Percentiles rank a stretch among this genome's conserved stretches.
Conservation (phyloP, 2,797 vertebrate species). For the Sebastes trivittatus region DNA sequence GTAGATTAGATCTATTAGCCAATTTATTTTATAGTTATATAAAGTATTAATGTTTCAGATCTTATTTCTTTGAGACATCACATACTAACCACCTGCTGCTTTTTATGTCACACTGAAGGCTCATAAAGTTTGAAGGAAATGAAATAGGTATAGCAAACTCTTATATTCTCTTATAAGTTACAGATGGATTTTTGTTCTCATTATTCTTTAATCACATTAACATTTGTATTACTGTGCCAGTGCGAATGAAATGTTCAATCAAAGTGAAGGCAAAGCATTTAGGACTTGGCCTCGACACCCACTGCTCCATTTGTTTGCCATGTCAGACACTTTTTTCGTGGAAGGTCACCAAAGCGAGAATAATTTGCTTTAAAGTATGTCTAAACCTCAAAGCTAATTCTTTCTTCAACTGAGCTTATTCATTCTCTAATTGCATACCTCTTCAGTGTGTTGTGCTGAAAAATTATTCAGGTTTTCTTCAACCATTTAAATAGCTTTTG, state of each 20-base stretch:
- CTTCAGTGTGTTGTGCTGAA: background rate
- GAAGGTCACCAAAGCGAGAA: background rate
- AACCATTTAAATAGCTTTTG: background rate
- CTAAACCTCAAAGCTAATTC: background rate
- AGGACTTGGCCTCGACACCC: conserved; percentile 1
- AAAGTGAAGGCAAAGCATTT: conserved; percentile 27
- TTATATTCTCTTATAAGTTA: background rate
- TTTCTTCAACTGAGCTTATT: background rate
- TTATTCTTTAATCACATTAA: conserved; percentile 25
- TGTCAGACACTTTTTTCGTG: background rate
- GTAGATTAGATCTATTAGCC: background rate
- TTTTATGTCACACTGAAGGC: background rate
- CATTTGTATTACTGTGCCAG: conserved; percentile 3
- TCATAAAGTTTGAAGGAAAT: background rate
- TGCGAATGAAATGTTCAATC: conserved; percentile 21
- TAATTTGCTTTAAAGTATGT: background rate
- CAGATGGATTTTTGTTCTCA: background rate
- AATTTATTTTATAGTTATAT: background rate
- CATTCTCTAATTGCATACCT: background rate
- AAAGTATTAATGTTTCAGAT: background rate
- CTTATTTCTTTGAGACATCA: background rate
- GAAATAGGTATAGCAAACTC: background rate
- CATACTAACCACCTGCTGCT: background rate
- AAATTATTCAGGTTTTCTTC: background rate
- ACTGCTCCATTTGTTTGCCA: conserved; percentile 9